phyloP scores from a whole-genome alignment of 2,113 vertebrate species.

The Mola mola region DNA sequence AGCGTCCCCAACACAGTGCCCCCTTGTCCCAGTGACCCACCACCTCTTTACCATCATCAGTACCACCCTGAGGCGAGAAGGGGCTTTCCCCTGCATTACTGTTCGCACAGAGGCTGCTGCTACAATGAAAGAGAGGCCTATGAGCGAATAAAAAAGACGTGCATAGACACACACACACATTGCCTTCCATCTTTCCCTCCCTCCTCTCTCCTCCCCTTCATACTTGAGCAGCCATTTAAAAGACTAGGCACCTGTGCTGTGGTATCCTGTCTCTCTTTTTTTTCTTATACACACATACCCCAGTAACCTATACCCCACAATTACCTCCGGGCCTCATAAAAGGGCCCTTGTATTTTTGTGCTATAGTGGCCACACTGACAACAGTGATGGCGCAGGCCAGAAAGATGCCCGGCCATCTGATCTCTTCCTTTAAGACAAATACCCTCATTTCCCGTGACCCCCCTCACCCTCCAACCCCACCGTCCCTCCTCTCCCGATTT shows the following conservation, averaged over 20 bases:
- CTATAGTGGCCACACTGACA: slow-evolving; percentile 62
- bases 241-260: slow-evolving; percentile 68
- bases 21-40: slow-evolving; percentile 48
- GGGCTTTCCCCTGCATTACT: slow-evolving; percentile 48
- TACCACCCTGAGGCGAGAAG: slow-evolving; percentile 65
- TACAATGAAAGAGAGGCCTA: slow-evolving; percentile 28
- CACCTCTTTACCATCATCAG: slow-evolving; percentile 39
- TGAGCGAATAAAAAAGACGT: slow-evolving; percentile 33
- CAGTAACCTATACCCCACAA: slow-evolving; percentile 74
- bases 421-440: slow-evolving; percentile 76
- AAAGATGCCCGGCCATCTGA: slow-evolving; percentile 68
- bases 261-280: slow-evolving; percentile 59
- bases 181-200: slow-evolving; percentile 31
- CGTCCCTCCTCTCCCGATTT: slow-evolving; percentile 51
- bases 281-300: slow-evolving; percentile 64
- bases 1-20: slow-evolving; percentile 40
- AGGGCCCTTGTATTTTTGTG: slow-evolving; percentile 69
- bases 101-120: slow-evolving; percentile 30
- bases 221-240: slow-evolving; percentile 69
- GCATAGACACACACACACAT: slow-evolving; percentile 12
- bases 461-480: slow-evolving; percentile 3
- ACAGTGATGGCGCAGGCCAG: slow-evolving; percentile 51
- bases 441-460: slow-evolving; percentile 66
- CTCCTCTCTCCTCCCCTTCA: slow-evolving; percentile 56
- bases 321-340: slow-evolving; percentile 71